Percentiles rank a stretch among this genome's conserved stretches.
These are phyloP conservation scores for Ardeotis arabs DNA, from an alignment of 2,113 vertebrate genomes.

Conservation along the genomic window DNA sequence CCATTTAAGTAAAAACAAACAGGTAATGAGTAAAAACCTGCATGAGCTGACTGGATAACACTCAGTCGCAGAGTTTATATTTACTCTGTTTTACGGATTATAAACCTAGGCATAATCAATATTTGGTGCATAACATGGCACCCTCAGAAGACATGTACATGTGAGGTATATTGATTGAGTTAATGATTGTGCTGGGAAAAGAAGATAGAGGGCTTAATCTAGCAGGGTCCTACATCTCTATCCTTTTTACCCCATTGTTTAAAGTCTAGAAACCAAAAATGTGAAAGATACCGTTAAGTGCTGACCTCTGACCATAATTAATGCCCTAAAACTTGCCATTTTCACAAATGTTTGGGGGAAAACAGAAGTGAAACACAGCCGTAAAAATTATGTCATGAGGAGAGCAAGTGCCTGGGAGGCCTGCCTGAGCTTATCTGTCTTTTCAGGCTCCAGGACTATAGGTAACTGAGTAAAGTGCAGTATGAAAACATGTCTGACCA, in stretches of 20 bases:
- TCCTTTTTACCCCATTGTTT: neutral
- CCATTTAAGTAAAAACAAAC: neutral
- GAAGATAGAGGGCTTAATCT: neutral
- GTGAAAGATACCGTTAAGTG: neutral
- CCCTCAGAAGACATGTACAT: neutral
- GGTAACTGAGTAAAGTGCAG: neutral
- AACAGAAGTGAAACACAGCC: neutral
- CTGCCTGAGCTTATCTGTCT: neutral
- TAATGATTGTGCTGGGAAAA: neutral
- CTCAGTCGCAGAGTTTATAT: neutral
- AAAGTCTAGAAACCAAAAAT: neutral
- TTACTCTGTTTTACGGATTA: neutral
- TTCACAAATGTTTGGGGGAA: neutral
- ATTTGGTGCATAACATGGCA: neutral
- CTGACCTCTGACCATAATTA: neutral
- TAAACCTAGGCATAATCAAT: neutral
- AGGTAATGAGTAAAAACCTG: neutral
- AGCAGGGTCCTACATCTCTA: neutral
- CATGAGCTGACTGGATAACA: neutral
- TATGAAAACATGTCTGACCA: neutral
- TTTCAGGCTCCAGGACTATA: neutral
- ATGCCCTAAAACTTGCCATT: neutral
- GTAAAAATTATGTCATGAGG: neutral
- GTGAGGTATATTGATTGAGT: neutral
- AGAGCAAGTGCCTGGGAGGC: neutral